Conservation (phyloP, 2,888 invertebrate species). For the Morpho deidamia region DNA sequence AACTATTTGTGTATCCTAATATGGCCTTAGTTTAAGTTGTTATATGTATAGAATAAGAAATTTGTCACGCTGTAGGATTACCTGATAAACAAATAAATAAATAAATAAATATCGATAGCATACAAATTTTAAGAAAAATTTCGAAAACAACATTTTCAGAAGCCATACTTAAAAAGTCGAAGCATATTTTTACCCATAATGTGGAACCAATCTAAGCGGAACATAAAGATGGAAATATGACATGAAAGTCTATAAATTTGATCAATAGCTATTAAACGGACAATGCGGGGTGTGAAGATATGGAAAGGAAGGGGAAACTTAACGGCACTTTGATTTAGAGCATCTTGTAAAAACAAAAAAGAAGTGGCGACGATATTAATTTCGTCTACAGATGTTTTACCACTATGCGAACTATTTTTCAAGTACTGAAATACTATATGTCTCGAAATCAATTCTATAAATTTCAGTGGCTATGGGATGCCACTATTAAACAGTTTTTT, state of each 20-base stretch:
- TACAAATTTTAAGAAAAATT: not conserved
- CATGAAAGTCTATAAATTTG: constrained; percentile 74
- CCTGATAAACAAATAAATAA: not conserved
- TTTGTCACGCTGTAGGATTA: too few species aligned
- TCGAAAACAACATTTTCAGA: not conserved
- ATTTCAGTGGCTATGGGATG: too few species aligned
- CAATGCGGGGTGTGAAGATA: constrained; percentile 73
- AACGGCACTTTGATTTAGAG: constrained; percentile 70
- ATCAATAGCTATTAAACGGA: constrained; percentile 73
- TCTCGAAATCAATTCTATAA: too few species aligned
- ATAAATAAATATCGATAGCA: too few species aligned
- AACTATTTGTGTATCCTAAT: too few species aligned
- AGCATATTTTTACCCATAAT: constrained; percentile 19
- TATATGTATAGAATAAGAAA: too few species aligned
- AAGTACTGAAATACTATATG: too few species aligned
- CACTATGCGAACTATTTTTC: too few species aligned
- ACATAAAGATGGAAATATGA: constrained; percentile 73
- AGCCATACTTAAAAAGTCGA: not conserved
- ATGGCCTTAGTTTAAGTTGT: too few species aligned
- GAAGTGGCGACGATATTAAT: constrained; percentile 35
- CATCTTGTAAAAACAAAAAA: constrained; percentile 23
- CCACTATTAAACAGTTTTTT: too few species aligned
- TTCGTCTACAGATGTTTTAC: too few species aligned
- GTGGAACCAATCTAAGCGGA: constrained; percentile 48
- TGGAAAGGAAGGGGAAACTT: constrained; percentile 65